Conservation (phyloP, 64 coral and sea anemone species). For the Dendronephthya gigantea region DNA sequence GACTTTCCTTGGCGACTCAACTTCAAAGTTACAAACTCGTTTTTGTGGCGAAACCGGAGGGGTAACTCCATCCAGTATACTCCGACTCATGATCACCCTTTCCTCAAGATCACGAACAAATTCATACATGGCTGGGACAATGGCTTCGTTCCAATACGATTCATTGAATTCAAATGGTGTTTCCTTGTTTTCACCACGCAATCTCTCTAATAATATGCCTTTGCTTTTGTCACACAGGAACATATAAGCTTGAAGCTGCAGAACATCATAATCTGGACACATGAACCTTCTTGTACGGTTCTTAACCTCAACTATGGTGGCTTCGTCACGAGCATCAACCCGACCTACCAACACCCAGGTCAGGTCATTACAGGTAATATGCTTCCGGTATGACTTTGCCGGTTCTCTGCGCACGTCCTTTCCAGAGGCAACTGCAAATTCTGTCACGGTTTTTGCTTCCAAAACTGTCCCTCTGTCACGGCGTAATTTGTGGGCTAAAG, state of each 20-base stretch:
- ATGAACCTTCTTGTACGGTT: slow-evolving; percentile 82
- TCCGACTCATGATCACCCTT: slow-evolving; percentile 45
- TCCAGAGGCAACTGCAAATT: slow-evolving; percentile 48
- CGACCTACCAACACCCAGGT: slow-evolving; percentile 61
- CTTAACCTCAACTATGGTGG: slow-evolving; percentile 86
- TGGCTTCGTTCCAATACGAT: slow-evolving; percentile 47
- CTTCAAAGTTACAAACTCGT: slow-evolving; percentile 21
- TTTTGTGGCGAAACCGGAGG: slow-evolving; percentile 38
- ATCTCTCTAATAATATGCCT: slow-evolving; percentile 72
- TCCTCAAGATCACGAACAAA: slow-evolving; percentile 59
- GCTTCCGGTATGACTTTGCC: slow-evolving; percentile 29
- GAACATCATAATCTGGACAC: slow-evolving; percentile 73
- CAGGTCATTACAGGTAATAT: slow-evolving; percentile 48
- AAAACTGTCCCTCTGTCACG: slow-evolving; percentile 70
- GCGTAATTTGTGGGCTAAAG: slow-evolving; percentile 30
- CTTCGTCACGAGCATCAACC: slow-evolving; percentile 61
- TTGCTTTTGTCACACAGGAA: slow-evolving; percentile 57
- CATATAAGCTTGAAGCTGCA: slow-evolving; percentile 86
- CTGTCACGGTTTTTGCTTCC: slow-evolving; percentile 54
- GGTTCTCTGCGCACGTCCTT: slow-evolving; percentile 34
- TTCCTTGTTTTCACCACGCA: slow-evolving; percentile 54
- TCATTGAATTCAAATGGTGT: slow-evolving; percentile 60
- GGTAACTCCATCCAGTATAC: slow-evolving; percentile 37
- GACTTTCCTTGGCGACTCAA: background rate
- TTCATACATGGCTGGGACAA: slow-evolving; percentile 48